These are phyloP conservation scores for Amblyteles armatorius DNA, from an alignment of 2,888 invertebrate genomes.

Conservation along the genomic window DNA sequence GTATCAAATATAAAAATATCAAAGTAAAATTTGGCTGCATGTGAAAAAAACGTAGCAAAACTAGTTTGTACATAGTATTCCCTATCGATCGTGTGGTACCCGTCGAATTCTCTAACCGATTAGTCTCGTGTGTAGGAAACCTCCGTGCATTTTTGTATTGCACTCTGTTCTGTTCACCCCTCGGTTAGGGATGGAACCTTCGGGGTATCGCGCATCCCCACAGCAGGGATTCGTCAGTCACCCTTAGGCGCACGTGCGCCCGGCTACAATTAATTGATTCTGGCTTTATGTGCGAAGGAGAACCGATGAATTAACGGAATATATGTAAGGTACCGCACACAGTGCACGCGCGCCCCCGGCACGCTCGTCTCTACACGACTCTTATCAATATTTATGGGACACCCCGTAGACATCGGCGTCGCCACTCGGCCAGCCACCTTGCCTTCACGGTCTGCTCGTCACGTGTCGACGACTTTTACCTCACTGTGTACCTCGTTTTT, in stretches of 20 bases:
- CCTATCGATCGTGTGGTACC: constrained; percentile 13
- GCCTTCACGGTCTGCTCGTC: constrained; percentile 81
- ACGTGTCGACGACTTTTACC: constrained; percentile 80
- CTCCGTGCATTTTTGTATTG: constrained; percentile 12
- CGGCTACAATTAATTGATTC: constrained; percentile 62
- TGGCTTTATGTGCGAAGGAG: constrained; percentile 42
- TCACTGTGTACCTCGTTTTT: constrained; percentile 46
- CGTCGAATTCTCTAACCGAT: constrained; percentile 33
- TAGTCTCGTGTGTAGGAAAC: constrained; percentile 32
- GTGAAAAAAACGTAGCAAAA: neutral
- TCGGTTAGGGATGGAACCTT: constrained; percentile 13
- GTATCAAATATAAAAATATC: too few species aligned
- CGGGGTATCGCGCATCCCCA: constrained; percentile 25
- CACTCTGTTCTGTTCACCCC: neutral
- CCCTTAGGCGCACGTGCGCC: constrained; percentile 57
- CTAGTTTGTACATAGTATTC: neutral
- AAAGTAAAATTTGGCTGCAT: too few species aligned
- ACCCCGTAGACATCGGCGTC: constrained; percentile 73
- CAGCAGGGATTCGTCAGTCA: constrained; percentile 44
- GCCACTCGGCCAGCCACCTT: constrained; percentile 74
- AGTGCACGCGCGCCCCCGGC: constrained; percentile 31
- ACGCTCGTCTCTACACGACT: constrained; percentile 59
- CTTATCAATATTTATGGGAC: constrained; percentile 75
- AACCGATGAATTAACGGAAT: constrained; percentile 56
- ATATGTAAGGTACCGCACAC: constrained; percentile 14